Evolutionary conservation across 1,140 invertebrate genomes (phyloP).

Genomic region (Pollicipes pollicipes): DNA sequence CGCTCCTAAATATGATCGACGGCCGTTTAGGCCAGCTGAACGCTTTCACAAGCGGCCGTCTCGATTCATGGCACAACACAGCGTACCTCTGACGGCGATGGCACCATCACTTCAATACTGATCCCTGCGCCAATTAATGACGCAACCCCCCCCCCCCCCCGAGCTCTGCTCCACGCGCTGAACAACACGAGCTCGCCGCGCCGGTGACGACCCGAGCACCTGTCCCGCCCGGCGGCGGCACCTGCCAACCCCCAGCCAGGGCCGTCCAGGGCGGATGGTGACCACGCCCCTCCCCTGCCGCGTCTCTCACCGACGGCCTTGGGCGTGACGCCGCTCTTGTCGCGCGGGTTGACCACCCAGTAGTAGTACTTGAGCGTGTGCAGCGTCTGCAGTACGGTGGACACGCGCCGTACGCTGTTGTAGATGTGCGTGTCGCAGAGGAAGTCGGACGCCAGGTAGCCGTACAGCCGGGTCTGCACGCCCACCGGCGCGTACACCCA

Average conservation of each 20-base stretch:
- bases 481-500: conserved; percentile 95
- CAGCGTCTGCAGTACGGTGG: conserved; percentile 92
- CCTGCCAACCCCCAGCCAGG: too few species aligned
- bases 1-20: too few species aligned
- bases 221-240: not conserved
- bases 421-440: conserved; percentile 93
- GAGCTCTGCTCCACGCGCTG: too few species aligned
- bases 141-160: too few species aligned
- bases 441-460: conserved; percentile 94
- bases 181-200: not conserved
- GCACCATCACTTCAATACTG: too few species aligned
- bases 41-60: too few species aligned
- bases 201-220: not conserved
- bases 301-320: conserved; percentile 70
- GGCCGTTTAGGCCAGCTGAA: too few species aligned
- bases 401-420: conserved; percentile 86
- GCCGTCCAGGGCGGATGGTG: too few species aligned
- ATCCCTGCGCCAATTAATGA: too few species aligned
- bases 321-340: conserved; percentile 83
- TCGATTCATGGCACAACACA: too few species aligned
- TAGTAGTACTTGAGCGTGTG: conserved; percentile 98
- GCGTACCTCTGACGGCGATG: too few species aligned
- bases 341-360: conserved; percentile 89
- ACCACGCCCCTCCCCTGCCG: not conserved
- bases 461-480: conserved; percentile 91